phyloP scores from a whole-genome alignment of 2,888 invertebrate genomes.

The Chloromyia formosa region DNA sequence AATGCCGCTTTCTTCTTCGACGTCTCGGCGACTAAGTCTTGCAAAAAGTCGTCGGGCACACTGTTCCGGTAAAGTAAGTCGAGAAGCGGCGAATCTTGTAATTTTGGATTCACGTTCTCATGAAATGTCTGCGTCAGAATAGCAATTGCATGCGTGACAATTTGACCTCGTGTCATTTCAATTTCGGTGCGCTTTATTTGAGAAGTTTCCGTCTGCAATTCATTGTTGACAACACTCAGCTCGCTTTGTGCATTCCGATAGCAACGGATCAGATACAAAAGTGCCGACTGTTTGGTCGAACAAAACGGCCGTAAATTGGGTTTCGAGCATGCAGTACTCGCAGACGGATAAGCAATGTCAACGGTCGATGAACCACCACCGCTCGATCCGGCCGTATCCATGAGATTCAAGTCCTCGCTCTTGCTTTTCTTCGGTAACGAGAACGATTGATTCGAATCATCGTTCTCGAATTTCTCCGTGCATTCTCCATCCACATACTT shows the following conservation, averaged over 20 bases:
- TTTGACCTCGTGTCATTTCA: constrained; percentile 55
- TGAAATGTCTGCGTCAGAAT: constrained; percentile 62
- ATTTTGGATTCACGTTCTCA: constrained; percentile 55
- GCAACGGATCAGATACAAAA: constrained; percentile 59
- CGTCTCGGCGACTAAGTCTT: constrained; percentile 67
- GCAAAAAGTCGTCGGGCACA: constrained; percentile 71
- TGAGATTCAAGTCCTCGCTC: constrained; percentile 60
- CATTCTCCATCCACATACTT: constrained; percentile 69
- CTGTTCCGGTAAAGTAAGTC: constrained; percentile 69
- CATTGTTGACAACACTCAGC: constrained; percentile 20
- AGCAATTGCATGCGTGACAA: constrained; percentile 70
- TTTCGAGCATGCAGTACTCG: constrained; percentile 50
- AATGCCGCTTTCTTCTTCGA: constrained; percentile 63
- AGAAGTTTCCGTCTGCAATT: constrained; percentile 59
- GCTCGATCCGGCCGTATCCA: neutral
- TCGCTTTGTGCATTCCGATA: constrained; percentile 56
- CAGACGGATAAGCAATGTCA: constrained; percentile 33
- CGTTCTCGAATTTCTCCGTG: constrained; percentile 67
- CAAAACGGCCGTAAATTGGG: constrained; percentile 51
- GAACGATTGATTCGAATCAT: constrained; percentile 63
- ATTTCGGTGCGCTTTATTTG: constrained; percentile 39
- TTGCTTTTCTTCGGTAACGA: constrained; percentile 65
- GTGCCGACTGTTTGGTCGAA: constrained; percentile 57
- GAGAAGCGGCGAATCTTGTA: constrained; percentile 67
- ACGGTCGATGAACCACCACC: neutral